Evolutionary conservation across 2,888 invertebrate species (phyloP), one percentile per base, ranked within the genome.

Genomic region (Ennomos fuscantarius): DNA sequence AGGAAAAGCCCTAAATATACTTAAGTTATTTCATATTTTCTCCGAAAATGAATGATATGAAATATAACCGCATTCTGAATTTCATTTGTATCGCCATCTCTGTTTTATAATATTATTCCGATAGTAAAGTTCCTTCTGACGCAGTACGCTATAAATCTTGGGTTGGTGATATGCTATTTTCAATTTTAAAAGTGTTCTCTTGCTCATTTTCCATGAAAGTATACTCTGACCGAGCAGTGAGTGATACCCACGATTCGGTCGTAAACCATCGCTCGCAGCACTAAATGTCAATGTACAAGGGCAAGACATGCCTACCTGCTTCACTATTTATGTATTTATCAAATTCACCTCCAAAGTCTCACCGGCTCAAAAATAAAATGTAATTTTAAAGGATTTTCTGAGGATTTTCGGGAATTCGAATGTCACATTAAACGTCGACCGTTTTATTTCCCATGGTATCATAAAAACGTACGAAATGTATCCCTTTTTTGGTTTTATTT

Each of bases 201-300:
- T 52, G 36, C 33, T 40, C 32, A 48, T 39, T 45, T 50, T 39
- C 40, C 35, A 72, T 9, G 63, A 62, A 63, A 60, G 67, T 66
- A 69, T 63, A 24, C 31, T 35, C 9, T 42, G 45, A 36, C 41
- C 46, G 50, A 33, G 41, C 62, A 59, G 65, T 57, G 53, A 63
- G 46, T 44, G 52, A 13, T 69, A 65, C 62, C 64, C 66, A 65
- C 64, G 67, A 60, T 55, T 46, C 55, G 56, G 54, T 77, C 81
- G 79, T 86, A 86, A 87, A 87, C 73, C 82, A 84, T 78, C 73
- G 76, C 73, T 79, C 72, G 24, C 72, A 74, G 76, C 74, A 84
- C 81, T 87, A 82, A 86, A 86, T 83, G 86, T 87, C 87, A 86
- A 78, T 76, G 79, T 81, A 78, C 80, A 80, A 81, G 78, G 76